Conservation (phyloP, 2,113 vertebrate species). For the Megatriorchis doriae region DNA sequence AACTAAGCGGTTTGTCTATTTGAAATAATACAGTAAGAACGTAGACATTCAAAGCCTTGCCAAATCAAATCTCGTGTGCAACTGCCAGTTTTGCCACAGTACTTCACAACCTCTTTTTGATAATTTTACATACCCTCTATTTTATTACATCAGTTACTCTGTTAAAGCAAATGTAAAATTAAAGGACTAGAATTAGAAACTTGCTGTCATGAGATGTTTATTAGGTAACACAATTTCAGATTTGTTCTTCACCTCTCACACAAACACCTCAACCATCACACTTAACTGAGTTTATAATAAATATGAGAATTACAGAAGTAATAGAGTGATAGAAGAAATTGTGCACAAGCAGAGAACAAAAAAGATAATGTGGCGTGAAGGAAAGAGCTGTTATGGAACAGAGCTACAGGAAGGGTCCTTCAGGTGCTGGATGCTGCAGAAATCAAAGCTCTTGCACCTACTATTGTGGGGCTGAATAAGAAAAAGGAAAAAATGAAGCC, state of each 20-base stretch:
- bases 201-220: neutral
- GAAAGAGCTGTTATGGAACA: neutral
- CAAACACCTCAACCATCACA: neutral
- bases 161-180: neutral
- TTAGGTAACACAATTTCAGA: neutral
- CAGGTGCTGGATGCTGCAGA: neutral
- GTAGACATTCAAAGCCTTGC: neutral
- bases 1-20: neutral
- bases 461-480: neutral
- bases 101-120: neutral
- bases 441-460: neutral
- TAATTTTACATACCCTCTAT: neutral
- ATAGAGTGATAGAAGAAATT: neutral
- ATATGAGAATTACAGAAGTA: neutral
- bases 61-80: neutral
- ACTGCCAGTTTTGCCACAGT: neutral
- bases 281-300: neutral
- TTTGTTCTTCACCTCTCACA: neutral
- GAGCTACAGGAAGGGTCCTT: neutral
- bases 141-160: neutral
- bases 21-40: neutral
- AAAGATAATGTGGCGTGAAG: neutral
- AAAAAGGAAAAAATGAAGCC: neutral
- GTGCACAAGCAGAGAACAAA: neutral
- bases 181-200: neutral